Conservation (phyloP, 2,113 vertebrate genomes). For the Oreochromis niloticus region DNA sequence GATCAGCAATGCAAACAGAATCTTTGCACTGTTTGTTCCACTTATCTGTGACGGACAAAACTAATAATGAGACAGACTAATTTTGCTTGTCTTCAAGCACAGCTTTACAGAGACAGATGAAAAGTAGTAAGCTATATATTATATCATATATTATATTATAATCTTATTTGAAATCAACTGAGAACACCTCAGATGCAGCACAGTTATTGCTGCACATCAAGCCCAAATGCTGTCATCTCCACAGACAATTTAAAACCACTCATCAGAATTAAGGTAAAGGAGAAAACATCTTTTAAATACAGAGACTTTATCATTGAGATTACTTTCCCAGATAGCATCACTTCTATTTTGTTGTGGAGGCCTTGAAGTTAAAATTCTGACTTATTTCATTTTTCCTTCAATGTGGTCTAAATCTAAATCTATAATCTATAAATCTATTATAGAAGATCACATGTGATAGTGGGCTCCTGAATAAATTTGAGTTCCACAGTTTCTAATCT, state of each 20-base stretch:
- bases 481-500: neutral
- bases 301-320: neutral
- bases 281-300: neutral
- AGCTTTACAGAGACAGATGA: neutral
- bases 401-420: conserved; percentile 33
- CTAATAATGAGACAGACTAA: neutral
- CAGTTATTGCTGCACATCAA: neutral
- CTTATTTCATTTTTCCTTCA: conserved; percentile 29
- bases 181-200: neutral
- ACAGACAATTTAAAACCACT: neutral
- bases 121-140: neutral
- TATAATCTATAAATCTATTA: neutral
- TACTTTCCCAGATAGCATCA: neutral
- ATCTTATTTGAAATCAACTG: neutral
- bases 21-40: neutral
- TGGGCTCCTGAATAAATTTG: neutral
- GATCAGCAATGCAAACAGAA: neutral
- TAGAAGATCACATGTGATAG: neutral
- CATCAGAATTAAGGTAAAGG: neutral
- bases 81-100: neutral
- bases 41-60: neutral
- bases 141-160: neutral
- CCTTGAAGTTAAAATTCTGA: neutral
- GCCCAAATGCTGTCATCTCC: neutral
- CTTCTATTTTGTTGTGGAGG: neutral